phyloP scores from a whole-genome alignment of 37 sponge, comb jelly and placozoan species.

The Chondrosia reniformis region DNA sequence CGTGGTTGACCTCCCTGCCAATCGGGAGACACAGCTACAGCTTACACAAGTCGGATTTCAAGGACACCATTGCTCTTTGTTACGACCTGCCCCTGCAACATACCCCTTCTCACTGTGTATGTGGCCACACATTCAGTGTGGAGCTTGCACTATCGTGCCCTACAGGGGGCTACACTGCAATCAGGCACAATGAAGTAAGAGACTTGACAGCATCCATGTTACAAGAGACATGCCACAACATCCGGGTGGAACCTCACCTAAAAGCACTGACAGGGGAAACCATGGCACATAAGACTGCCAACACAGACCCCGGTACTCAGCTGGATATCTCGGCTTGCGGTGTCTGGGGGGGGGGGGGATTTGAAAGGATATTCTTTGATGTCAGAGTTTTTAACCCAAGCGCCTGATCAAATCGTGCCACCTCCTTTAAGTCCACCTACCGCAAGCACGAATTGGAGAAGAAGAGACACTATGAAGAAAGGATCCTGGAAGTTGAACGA shows the following conservation, averaged over 20 bases:
- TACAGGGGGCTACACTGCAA: neutral
- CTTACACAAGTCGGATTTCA: slow-evolving; percentile 6
- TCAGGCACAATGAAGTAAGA: slow-evolving; percentile 4
- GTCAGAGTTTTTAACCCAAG: no score
- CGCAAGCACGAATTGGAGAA: neutral
- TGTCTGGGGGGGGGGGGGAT: no score
- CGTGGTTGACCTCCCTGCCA: no score
- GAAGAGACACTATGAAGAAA: no score
- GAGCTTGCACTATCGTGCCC: neutral
- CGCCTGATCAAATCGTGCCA: neutral
- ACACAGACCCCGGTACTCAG: no score
- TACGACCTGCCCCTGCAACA: neutral
- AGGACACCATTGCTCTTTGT: neutral
- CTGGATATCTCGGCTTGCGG: no score
- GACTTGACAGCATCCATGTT: slow-evolving; percentile 9
- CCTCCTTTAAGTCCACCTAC: slow-evolving; percentile 5
- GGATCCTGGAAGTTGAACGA: no score
- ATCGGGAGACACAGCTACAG: neutral
- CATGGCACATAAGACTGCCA: no score
- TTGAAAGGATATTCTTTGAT: no score
- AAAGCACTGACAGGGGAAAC: no score
- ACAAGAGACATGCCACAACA: no score
- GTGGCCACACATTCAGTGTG: neutral
- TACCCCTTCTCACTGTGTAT: slow-evolving; percentile 1
- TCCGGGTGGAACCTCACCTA: no score